Conservation (phyloP, 2,113 vertebrate genomes). For the Felis catus region DNA sequence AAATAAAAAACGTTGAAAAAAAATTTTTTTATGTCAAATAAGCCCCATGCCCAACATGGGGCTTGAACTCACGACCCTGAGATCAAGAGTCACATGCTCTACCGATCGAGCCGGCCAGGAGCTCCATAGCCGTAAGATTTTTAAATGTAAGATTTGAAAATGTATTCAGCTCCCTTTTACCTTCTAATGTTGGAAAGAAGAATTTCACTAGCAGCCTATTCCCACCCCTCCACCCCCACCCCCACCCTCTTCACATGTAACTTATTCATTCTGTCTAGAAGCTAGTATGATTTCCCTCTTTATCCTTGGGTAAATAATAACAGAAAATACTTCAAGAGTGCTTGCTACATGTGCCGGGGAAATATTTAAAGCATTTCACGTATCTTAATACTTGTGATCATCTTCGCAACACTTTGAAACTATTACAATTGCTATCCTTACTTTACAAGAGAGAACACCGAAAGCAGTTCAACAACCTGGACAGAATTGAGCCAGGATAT, state of each 20-base stretch:
- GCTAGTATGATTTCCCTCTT: not conserved
- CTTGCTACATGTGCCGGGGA: not conserved
- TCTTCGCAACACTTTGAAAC: not conserved
- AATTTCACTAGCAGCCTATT: not conserved
- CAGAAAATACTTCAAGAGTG: conserved; percentile 10
- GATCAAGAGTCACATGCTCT: no score
- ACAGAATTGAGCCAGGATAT: not conserved
- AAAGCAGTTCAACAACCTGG: not conserved
- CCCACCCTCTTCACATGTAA: not conserved
- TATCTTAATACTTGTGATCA: not conserved
- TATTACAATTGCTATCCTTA: not conserved
- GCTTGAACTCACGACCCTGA: no score
- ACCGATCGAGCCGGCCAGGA: no score
- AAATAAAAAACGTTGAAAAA: no score
- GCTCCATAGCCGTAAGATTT: no score
- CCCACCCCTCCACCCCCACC: not conserved
- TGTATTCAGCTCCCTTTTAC: not conserved
- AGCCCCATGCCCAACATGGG: no score
- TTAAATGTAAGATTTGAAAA: not conserved
- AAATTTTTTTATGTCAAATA: no score
- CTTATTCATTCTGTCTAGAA: conserved; percentile 20
- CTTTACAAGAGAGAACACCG: not conserved
- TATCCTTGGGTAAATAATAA: conserved; percentile 42
- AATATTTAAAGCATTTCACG: conserved; percentile 3
- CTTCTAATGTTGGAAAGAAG: not conserved